These are phyloP conservation scores for Rhopilema esculentum DNA, from an alignment of 30 jellyfish, hydroid and myxozoan species.

Conservation along the genomic window DNA sequence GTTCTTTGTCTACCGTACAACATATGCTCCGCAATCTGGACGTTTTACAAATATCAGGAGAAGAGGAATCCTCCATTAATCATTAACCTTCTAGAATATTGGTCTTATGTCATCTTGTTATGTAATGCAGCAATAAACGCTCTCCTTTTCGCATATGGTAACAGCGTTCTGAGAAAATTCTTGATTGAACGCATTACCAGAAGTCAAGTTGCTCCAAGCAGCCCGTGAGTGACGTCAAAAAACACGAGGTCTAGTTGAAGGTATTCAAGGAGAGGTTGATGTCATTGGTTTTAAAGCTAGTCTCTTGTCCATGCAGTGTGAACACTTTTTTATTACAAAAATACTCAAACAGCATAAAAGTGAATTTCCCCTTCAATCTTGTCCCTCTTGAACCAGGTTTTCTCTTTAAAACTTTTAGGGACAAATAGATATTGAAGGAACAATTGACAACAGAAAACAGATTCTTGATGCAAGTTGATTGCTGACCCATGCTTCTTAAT, in stretches of 20 bases:
- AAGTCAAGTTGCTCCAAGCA: background rate
- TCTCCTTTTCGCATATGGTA: constrained; percentile 13
- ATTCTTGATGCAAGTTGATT: too few relatives aligned
- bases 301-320: too few relatives aligned
- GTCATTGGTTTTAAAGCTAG: too few relatives aligned
- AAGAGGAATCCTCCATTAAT: background rate
- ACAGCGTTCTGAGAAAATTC: constrained; percentile 4
- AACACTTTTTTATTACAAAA: background rate
- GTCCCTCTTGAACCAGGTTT: too few relatives aligned
- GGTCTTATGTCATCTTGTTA: constrained; percentile 19
- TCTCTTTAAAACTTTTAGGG: too few relatives aligned
- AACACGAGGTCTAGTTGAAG: too few relatives aligned
- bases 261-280: too few relatives aligned
- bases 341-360: background rate
- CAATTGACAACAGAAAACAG: too few relatives aligned
- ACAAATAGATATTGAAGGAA: too few relatives aligned
- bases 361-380: too few relatives aligned
- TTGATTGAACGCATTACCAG: background rate
- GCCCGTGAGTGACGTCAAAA: too few relatives aligned
- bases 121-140: constrained; percentile 31
- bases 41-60: background rate
- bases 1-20: constrained; percentile 32
- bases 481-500: too few relatives aligned
- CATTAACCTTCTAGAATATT: background rate
- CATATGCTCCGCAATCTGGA: constrained; percentile 14